Base-by-base conservation (phyloP, 2,113 vertebrate genomes). In the Calidris pygmaea region DNA sequence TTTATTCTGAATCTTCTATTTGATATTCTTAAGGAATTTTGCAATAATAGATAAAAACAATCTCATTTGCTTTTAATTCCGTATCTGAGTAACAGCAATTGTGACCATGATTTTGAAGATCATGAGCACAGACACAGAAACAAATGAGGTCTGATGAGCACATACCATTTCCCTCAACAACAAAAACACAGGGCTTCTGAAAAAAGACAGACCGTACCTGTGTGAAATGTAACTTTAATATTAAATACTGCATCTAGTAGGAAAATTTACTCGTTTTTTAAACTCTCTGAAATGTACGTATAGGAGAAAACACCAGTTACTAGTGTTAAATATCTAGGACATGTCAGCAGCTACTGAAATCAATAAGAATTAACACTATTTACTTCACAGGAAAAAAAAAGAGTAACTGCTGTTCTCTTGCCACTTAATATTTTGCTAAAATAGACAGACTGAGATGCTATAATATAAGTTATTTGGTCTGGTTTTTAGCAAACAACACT, bases 341-440 rank as follows among this genome's bases (percentile, higher is more conserved):
- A 78, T 29, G 62, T 26, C 76, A 87, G 59, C 53, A 73, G 81
- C 87, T 89, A 29, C 30, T 24, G 58, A 80, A 74, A 91, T 83
- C 43, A 83, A 21, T 60, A 87, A 70, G 24, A 85, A 43, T 85
- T 91, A 92, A 82, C 52, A 80, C 32, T 59, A 35, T 94, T 95
- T 87, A 88, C 72, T 91, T 82, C 90, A 94, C 41, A 53, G 15
- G 9, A 19, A 3, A n/a, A 50, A 66, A 76, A 53, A 87, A 56
- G 58, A 21, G 9, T 43, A 93, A 43, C 43, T 82, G 75, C 45
- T 52, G 58, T 85, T 96, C 12, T 93, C 81, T 79, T 89, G 10
- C 52, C n/a, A 86, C 93, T 95, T 93, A 68, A 84, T 92, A 83
- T 88, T 95, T 96, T 85, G 56, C 68, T 86, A 90, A 91, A 78